Evolutionary conservation across 2,113 vertebrate genomes (phyloP).

Genomic region (Megaptera novaeangliae): DNA sequence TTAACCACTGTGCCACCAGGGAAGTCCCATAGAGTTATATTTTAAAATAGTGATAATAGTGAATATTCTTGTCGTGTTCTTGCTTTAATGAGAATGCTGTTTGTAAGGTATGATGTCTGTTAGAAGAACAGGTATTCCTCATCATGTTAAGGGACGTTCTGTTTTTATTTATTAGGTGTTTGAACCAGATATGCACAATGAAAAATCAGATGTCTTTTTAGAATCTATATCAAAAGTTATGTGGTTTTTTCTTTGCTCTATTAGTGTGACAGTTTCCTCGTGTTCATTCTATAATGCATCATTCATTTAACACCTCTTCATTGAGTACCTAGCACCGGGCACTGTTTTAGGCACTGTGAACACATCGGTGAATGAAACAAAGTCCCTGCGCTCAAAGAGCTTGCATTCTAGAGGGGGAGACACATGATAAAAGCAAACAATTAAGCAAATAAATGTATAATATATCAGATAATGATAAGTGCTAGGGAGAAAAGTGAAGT

Average conservation of each 20-base stretch:
- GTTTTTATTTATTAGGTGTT: neutral
- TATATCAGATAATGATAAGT: neutral
- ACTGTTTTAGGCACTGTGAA: neutral
- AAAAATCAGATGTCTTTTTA: neutral
- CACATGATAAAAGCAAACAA: no score
- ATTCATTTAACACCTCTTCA: neutral
- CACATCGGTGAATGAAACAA: neutral
- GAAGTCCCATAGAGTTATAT: neutral
- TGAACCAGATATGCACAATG: neutral
- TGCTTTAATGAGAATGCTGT: neutral
- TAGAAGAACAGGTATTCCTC: neutral
- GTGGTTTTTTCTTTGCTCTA: neutral
- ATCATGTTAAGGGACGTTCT: neutral
- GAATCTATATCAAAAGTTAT: neutral
- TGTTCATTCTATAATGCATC: neutral
- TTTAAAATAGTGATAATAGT: neutral
- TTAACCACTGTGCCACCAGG: no score
- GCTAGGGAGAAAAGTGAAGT: neutral
- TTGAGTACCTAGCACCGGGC: neutral
- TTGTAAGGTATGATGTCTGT: neutral
- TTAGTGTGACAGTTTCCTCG: neutral
- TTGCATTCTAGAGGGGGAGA: neutral
- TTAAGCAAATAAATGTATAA: neutral
- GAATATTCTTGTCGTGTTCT: neutral
- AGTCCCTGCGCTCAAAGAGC: neutral